Evolutionary conservation across 2,113 vertebrate species (phyloP).

Genomic region (Panthera tigris): DNA sequence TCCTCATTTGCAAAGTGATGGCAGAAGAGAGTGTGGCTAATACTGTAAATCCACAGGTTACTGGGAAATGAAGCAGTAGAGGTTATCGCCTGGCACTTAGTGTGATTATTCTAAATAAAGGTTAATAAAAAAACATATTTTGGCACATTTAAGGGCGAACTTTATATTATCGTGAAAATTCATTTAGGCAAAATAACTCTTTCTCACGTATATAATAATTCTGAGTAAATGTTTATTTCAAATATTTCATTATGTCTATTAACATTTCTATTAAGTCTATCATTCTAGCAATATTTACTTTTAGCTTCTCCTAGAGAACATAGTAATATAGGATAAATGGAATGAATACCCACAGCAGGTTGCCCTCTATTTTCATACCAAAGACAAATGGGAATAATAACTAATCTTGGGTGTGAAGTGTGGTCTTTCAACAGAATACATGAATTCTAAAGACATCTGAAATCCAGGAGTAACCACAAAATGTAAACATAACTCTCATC

Average conservation of each 20-base stretch:
- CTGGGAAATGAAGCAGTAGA: background rate
- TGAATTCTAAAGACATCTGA: background rate
- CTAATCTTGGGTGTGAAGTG: background rate
- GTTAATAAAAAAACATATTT: background rate
- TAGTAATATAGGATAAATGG: background rate
- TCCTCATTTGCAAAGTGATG: background rate
- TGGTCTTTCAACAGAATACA: background rate
- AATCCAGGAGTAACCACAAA: background rate
- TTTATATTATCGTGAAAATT: background rate
- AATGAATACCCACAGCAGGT: background rate
- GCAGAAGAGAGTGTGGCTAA: accelerated
- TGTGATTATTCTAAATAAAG: background rate
- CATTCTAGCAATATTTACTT: background rate
- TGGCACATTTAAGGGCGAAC: background rate
- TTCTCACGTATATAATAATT: background rate
- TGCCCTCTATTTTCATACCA: background rate
- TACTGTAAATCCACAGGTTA: background rate
- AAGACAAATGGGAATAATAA: background rate
- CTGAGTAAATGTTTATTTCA: background rate
- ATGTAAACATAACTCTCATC: background rate
- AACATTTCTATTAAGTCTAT: background rate
- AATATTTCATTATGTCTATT: background rate
- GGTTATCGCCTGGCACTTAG: background rate
- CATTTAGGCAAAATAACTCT: background rate
- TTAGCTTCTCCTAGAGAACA: background rate